Conservation (phyloP, 2,888 invertebrate genomes). For the Augochlorella aurata region DNA sequence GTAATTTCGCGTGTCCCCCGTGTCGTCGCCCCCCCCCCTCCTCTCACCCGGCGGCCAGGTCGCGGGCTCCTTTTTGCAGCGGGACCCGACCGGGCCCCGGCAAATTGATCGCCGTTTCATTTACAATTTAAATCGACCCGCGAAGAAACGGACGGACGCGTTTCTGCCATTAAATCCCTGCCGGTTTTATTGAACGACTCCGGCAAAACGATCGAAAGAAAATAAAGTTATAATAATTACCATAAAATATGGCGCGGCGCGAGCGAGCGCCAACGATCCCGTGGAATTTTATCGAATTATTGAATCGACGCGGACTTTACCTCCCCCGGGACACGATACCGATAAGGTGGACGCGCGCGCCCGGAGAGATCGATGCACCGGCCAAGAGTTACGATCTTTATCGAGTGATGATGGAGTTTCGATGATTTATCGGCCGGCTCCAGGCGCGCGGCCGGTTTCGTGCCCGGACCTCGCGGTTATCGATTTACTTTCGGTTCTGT, state of each 20-base stretch:
- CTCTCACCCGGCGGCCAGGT: background rate
- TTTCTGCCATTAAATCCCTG: conserved; percentile 40
- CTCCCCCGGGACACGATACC: conserved; percentile 22
- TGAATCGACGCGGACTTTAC: conserved; percentile 34
- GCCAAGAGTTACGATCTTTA: conserved; percentile 56
- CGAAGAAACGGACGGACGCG: conserved; percentile 38
- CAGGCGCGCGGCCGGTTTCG: background rate
- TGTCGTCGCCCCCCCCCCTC: background rate
- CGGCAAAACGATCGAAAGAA: conserved; percentile 52
- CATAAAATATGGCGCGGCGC: conserved; percentile 28
- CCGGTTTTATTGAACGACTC: conserved; percentile 10
- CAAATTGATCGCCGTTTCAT: conserved; percentile 45
- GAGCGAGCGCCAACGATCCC: conserved; percentile 8
- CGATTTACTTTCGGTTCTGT: background rate
- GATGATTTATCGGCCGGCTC: conserved; percentile 32
- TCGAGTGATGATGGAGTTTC: conserved; percentile 59
- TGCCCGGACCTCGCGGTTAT: conserved; percentile 4
- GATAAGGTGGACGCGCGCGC: conserved; percentile 32
- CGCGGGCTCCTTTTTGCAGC: background rate
- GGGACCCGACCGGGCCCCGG: background rate
- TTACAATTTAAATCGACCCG: conserved; percentile 51
- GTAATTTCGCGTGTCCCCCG: conserved; percentile 21
- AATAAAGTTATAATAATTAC: conserved; percentile 61
- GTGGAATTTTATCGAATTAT: conserved; percentile 58
- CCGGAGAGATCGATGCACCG: conserved; percentile 41